A percentile compares a stretch with the other conserved stretches of the same genome.
These are phyloP conservation scores for Stomatorhinus ivindoensis DNA, from an alignment of 2,113 vertebrate genomes.

Conservation along the genomic window DNA sequence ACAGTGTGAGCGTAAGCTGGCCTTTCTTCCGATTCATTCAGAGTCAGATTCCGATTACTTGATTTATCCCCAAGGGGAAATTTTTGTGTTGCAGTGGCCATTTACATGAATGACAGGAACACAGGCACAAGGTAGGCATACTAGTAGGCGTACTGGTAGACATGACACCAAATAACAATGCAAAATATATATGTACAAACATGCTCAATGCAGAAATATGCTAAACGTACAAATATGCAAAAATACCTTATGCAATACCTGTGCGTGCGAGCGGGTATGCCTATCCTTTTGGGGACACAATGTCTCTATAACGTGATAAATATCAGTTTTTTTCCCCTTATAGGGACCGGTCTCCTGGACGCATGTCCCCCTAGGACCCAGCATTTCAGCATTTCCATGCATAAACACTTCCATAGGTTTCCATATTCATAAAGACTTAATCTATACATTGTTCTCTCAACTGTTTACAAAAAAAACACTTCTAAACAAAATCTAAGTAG, in stretches of 20 bases:
- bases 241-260: neutral
- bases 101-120: neutral
- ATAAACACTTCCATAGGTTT: slow-evolving; percentile 20
- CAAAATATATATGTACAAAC: neutral
- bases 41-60: neutral
- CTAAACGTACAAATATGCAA: neutral
- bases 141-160: neutral
- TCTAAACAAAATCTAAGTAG: neutral
- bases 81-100: neutral
- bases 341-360: too few relatives aligned
- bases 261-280: neutral
- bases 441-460: neutral
- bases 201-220: neutral
- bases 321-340: too few relatives aligned
- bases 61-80: neutral
- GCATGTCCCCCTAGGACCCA: neutral
- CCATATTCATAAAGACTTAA: neutral
- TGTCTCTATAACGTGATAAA: too few relatives aligned
- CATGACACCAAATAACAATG: neutral
- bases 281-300: too few relatives aligned
- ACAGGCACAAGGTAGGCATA: neutral
- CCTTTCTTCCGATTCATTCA: neutral
- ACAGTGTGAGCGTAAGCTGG: neutral
- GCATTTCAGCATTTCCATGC: slow-evolving; percentile 22
- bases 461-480: neutral